A percentile compares a stretch with the other conserved stretches of the same genome.
These are phyloP conservation scores for Drosophila suboccidentalis DNA, from an alignment of 2,888 invertebrate genomes.

Conservation along the genomic window DNA sequence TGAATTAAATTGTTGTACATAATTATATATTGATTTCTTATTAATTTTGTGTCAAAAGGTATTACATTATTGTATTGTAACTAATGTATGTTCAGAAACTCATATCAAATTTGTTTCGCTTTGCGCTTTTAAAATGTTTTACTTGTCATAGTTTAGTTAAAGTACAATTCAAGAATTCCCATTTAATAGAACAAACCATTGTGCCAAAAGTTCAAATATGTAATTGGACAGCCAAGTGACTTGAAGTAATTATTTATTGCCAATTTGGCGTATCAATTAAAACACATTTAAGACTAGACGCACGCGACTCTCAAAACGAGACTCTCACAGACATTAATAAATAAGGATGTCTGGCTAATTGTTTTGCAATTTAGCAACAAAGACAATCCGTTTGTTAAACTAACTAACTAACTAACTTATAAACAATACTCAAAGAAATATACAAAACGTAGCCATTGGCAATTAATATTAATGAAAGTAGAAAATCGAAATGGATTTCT, in stretches of 20 bases:
- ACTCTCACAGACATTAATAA: background rate
- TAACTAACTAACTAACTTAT: background rate
- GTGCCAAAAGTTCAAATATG: background rate
- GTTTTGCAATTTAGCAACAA: background rate
- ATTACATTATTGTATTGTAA: background rate
- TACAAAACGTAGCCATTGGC: background rate
- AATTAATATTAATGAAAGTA: background rate
- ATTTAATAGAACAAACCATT: background rate
- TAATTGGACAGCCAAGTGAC: constrained; percentile 1
- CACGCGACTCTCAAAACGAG: background rate
- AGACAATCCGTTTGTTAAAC: background rate
- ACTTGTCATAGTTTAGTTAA: background rate
- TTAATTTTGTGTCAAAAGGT: background rate
- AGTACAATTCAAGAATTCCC: background rate
- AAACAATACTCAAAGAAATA: background rate
- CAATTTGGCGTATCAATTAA: background rate
- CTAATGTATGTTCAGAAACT: background rate
- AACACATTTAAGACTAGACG: background rate
- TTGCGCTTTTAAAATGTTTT: background rate
- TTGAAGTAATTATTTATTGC: constrained; percentile 9
- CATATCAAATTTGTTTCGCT: background rate
- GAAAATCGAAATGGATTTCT: background rate
- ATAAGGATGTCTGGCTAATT: background rate
- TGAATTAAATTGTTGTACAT: background rate
- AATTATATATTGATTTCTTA: constrained; percentile 30